phyloP scores from a whole-genome alignment of 2,888 invertebrate genomes.

The Pseudococcus viburni region DNA sequence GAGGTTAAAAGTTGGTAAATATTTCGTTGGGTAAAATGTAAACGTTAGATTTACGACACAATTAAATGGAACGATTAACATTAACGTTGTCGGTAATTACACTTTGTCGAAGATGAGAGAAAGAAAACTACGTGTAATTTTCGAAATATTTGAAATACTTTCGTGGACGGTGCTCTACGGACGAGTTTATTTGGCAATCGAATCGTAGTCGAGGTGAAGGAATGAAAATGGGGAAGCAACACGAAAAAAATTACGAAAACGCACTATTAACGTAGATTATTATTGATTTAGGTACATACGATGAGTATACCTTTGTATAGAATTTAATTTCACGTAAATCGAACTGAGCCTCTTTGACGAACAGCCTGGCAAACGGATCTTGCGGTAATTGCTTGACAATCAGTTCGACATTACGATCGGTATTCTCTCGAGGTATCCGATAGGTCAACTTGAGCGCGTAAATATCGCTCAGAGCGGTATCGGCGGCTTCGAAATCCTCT shows the following conservation, averaged over 20 bases:
- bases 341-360: conserved; percentile 87
- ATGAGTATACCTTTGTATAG: conserved; percentile 79
- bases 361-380: conserved; percentile 84
- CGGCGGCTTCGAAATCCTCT: conserved; percentile 73
- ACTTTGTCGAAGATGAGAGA: conserved; percentile 16
- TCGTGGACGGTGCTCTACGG: neutral
- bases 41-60: conserved; percentile 22
- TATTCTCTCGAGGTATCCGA: conserved; percentile 71
- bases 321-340: conserved; percentile 86
- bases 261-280: neutral
- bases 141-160: neutral
- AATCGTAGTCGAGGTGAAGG: neutral
- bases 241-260: neutral
- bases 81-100: neutral
- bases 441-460: conserved; percentile 83
- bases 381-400: conserved; percentile 84
- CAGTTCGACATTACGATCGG: conserved; percentile 72
- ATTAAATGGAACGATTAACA: conserved; percentile 6
- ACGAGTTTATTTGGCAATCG: neutral
- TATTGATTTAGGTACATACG: neutral
- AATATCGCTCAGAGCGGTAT: conserved; percentile 84
- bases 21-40: neutral
- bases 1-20: conserved; percentile 12
- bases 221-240: too few species aligned
- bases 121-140: neutral